phyloP scores from a whole-genome alignment of 2,113 vertebrate species.

The Passer domesticus region DNA sequence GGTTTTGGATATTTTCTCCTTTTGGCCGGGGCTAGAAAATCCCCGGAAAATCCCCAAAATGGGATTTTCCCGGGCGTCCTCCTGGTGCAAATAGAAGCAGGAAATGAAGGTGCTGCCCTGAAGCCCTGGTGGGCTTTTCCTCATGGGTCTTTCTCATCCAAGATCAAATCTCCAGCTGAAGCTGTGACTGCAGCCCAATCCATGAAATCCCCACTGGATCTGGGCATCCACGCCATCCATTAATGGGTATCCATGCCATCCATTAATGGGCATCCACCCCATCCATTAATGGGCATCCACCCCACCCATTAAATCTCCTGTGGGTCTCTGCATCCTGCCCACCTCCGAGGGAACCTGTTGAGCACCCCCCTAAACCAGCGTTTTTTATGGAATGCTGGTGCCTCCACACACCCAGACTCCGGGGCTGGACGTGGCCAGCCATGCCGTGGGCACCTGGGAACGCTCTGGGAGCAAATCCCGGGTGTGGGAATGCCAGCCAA shows the following conservation, averaged over 20 bases:
- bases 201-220: background rate
- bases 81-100: background rate
- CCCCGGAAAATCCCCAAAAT: background rate
- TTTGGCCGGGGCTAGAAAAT: background rate
- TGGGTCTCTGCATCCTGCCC: background rate
- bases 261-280: background rate
- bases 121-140: background rate
- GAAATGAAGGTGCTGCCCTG: background rate
- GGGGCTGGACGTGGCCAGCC: rapidly evolving
- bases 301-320: background rate
- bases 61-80: background rate
- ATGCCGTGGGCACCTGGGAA: background rate
- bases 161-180: background rate
- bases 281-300: background rate
- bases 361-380: background rate
- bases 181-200: background rate
- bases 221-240: background rate
- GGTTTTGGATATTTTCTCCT: background rate
- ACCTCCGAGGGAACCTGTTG: rapidly evolving
- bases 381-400: rapidly evolving
- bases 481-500: background rate
- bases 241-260: background rate
- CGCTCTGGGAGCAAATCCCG: background rate
- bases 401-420: rapidly evolving
- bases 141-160: rapidly evolving